Base-by-base conservation (phyloP, 2,113 vertebrate genomes). In the Pelecanus crispus region DNA sequence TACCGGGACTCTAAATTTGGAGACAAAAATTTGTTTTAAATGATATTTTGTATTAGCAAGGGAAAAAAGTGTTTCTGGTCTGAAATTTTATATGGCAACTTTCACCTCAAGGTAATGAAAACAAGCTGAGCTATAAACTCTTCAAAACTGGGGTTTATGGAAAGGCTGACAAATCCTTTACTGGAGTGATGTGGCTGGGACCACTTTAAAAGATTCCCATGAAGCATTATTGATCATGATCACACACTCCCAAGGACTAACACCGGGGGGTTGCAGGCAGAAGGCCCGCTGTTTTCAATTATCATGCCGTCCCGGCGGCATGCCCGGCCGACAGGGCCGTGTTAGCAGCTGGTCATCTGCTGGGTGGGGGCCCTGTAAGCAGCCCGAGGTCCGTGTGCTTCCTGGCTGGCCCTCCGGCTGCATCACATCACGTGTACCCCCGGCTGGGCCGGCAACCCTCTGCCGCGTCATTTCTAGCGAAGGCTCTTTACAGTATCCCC, bases 241-340 rank as follows among this genome's bases (percentile, higher is more conserved):
- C 47, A 53, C 79, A 90, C 29, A 24, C n/a, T 92, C 58, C 26
- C 10, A 19, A 92, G 61, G 40, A 32, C 82, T 94, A 44, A 82
- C 80, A n/a, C 61, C 38, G 36, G 70, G 84, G 86, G 88, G 7
- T 63, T n/a, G 91, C 59, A 86, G 88, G 83, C 94, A 91, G 56
- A 42, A 25, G 82, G 28, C 73, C 81, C 52, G 40, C 98, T 99
- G 98, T 98, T 99, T 99, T 96, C 97, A 98, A 98, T 99, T 98
- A 99, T 94, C 28, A 36, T 97, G 97, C 98, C 62, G 95, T 98
- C 97, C 98, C 82, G 94, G 97, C 94, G 55, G 98, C 78, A 63
- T 81, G 96, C 98, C 97, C 40, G 66, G 97, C 95, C 67, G 44
- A 90, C 26, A 55, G 96, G 94, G 97, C 97, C 87, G 94, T 98